These are phyloP conservation scores for Eclectus roratus DNA, from an alignment of 2,113 vertebrate species.

Conservation along the genomic window DNA sequence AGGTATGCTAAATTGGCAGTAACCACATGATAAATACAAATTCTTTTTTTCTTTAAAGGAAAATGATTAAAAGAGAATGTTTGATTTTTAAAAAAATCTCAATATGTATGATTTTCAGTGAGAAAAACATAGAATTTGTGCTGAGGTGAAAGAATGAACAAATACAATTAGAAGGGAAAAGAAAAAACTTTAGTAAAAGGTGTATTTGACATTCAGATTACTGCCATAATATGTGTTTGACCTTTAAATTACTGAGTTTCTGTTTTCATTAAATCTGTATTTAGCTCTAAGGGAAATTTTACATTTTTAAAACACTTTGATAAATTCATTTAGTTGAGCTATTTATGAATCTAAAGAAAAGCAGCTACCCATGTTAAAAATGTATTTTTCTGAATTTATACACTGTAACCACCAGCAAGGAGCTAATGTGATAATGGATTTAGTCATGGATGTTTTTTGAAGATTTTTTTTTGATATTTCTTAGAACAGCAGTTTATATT, in stretches of 20 bases:
- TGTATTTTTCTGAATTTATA: background rate
- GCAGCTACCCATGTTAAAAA: background rate
- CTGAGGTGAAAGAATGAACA: background rate
- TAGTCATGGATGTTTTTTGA: background rate
- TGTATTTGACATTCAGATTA: background rate
- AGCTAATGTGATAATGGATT: background rate
- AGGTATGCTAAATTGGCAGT: background rate
- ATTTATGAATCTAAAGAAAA: background rate
- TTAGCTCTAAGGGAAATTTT: background rate
- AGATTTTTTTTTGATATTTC: background rate
- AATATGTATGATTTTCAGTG: background rate
- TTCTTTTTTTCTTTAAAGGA: background rate
- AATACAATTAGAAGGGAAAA: background rate
- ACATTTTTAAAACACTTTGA: background rate
- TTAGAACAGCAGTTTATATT: background rate
- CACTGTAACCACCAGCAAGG: background rate
- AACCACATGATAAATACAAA: background rate
- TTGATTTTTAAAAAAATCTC: fast-evolving
- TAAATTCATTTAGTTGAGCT: background rate
- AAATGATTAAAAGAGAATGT: fast-evolving
- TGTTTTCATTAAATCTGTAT: background rate
- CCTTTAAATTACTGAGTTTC: conserved; percentile 4
- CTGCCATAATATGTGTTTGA: background rate
- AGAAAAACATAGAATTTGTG: background rate
- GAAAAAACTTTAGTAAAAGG: background rate